These are phyloP conservation scores for Drosophila melanica DNA, from an alignment of 1,140 invertebrate genomes.

Conservation along the genomic window DNA sequence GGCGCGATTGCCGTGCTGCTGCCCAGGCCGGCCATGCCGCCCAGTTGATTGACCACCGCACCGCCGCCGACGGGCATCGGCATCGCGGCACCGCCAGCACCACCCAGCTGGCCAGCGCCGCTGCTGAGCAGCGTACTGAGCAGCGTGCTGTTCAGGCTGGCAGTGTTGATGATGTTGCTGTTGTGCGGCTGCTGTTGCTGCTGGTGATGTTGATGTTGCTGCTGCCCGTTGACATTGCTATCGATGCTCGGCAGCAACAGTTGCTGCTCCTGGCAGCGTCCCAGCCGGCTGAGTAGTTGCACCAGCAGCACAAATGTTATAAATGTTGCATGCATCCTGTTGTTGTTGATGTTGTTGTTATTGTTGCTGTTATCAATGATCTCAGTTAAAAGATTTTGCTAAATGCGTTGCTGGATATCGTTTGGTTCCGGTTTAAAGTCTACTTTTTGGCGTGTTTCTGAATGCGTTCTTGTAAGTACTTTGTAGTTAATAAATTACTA, in stretches of 20 bases:
- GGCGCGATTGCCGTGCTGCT: constrained; percentile 51
- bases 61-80: constrained; percentile 21
- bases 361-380: background rate
- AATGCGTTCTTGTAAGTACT: constrained; percentile 58
- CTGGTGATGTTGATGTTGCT: constrained; percentile 46
- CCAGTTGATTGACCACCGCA: constrained; percentile 60
- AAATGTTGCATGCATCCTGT: constrained; percentile 34
- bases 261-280: constrained; percentile 60
- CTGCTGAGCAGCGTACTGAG: constrained; percentile 51
- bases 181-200: constrained; percentile 49
- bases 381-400: constrained; percentile 22
- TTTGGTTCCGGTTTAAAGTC: constrained; percentile 61
- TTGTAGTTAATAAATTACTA: constrained; percentile 77
- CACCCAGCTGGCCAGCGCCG: constrained; percentile 28
- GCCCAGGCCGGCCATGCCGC: constrained; percentile 38
- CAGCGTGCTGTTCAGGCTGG: constrained; percentile 53
- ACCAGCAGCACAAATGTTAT: constrained; percentile 31
- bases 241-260: constrained; percentile 62
- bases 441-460: constrained; percentile 71
- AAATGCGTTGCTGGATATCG: constrained; percentile 38
- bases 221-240: constrained; percentile 47
- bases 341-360: constrained; percentile 3
- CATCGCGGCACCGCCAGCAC: constrained; percentile 17
- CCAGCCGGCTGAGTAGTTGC: constrained; percentile 56
- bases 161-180: constrained; percentile 36